Evolutionary conservation across 1,140 invertebrate species (phyloP), one percentile per base, ranked within the genome.

Genomic region (Amphibalanus amphitrite): DNA sequence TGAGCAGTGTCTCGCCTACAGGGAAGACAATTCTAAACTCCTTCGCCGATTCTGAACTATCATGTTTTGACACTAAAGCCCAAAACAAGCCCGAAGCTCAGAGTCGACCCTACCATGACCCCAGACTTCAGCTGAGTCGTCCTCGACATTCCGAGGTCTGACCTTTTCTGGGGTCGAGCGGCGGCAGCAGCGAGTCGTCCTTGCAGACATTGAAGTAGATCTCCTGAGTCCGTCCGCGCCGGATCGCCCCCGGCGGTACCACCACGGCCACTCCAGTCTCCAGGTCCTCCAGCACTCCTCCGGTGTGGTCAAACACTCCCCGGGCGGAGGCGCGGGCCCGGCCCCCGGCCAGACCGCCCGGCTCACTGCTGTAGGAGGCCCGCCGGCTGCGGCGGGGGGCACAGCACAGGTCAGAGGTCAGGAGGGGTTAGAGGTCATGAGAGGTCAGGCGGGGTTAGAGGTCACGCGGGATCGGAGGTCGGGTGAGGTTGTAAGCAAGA

Each of bases 121-220:
- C 47, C 6, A 1, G 13, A 13, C 6, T 59, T 20, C 47, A 20
- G 13, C 47, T 1, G 1, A 13, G 70, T 59, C 29, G n/a, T n/a
- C n/a, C n/a, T n/a, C n/a, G n/a, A n/a, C n/a, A n/a, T n/a, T n/a
- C n/a, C n/a, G n/a, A n/a, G n/a, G n/a, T n/a, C 33, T 25, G 26
- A 92, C 90, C 90, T 85, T 92, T 92, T 29, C 91, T 89, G 82
- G 88, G 86, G 82, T 93, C 90, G 80, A 92, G 84, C 72, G 90
- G 90, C 71, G 90, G 89, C 75, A 89, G 84, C 76, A 87, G 87
- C 78, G 87, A 81, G 72, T 81, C 80, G 76, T 84, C 83, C 71
- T 82, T 78, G 77, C 84, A 85, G 74, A 97, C 92, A 79, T 93
- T 93, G 84, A 97, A 95, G 86, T 95, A 96, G 77, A 97, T 89